Conservation (phyloP, 1,140 invertebrate species). For the Pseudachorutes palmiensis region DNA sequence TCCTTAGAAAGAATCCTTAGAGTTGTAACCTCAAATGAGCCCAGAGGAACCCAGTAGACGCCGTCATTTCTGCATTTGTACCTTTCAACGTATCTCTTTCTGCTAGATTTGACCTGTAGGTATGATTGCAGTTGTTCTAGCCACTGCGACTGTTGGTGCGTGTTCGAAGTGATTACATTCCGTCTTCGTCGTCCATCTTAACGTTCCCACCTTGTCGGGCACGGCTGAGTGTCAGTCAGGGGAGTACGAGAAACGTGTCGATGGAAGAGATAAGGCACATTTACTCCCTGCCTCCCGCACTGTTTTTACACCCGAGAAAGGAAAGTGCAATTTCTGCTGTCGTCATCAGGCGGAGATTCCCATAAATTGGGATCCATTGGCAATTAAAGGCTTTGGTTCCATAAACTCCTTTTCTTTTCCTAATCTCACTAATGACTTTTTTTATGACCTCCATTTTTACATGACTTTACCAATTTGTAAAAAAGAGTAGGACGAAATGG, state of each 20-base stretch:
- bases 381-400: slow-evolving; percentile 1
- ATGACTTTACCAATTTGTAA: background rate
- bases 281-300: background rate
- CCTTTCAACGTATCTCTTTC: too few relatives aligned
- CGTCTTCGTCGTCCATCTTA: background rate
- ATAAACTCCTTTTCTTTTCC: slow-evolving; percentile 2
- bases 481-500: too few relatives aligned
- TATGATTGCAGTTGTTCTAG: background rate
- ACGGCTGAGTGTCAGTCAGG: background rate
- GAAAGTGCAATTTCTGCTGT: background rate
- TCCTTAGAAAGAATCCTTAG: too few relatives aligned
- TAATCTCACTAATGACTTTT: slow-evolving; percentile 1
- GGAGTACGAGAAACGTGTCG: background rate
- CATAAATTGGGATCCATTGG: background rate
- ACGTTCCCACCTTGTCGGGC: background rate
- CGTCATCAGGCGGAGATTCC: background rate
- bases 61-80: too few relatives aligned
- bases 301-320: too few relatives aligned
- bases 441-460: slow-evolving; percentile 2
- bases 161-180: background rate
- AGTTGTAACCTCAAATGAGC: too few relatives aligned
- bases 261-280: background rate
- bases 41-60: too few relatives aligned
- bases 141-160: background rate
- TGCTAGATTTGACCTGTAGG: too few relatives aligned